Evolutionary conservation across 2,888 invertebrate species (phyloP), one percentile per base, ranked within the genome.

Genomic region (Chalcis sispes): DNA sequence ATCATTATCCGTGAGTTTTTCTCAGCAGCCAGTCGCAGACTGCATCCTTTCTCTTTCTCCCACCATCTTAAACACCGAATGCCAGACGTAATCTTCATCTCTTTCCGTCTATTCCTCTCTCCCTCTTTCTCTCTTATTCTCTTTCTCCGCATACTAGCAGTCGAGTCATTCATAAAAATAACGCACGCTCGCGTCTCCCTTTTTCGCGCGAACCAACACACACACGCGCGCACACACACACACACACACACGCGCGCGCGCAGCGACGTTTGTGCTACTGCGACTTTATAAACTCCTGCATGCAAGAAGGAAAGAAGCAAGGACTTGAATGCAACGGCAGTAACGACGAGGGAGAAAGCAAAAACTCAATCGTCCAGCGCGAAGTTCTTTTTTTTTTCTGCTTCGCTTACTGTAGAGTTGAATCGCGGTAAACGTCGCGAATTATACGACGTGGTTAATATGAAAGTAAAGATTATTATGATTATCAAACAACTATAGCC

Each of bases 81-180:
- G n/a, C n/a, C n/a, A n/a, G n/a, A n/a, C n/a, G n/a, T n/a, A n/a
- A n/a, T n/a, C n/a, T n/a, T n/a, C n/a, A n/a, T n/a, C n/a, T n/a
- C 61, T 27, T 36, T 27, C 52, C 15, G 13, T 7, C 48, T 32
- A 20, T 20, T 29, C 29, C 20, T 18, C 13, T 15, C 59, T 27
- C 15, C 27, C n/a, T n/a, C 1, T 0, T n/a, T 23, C 18, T 15
- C 50, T 64, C 27, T 29, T n/a, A 2, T 48, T 48, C 42, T 70
- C 48, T 64, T 23, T 61, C 50, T 42, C 15, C 56, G 15, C 32
- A 18, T 27, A 52, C 65, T 64, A 25, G n/a, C 66, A 25, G 78
- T 79, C 81, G 83, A 86, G 85, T 84, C 87, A 87, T 87, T 87
- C 86, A 87, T 87, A 86, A 87, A 87, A 87, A 87, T 87, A 86